Conservation (phyloP, 2,113 vertebrate genomes). For the Silurus glanis region DNA sequence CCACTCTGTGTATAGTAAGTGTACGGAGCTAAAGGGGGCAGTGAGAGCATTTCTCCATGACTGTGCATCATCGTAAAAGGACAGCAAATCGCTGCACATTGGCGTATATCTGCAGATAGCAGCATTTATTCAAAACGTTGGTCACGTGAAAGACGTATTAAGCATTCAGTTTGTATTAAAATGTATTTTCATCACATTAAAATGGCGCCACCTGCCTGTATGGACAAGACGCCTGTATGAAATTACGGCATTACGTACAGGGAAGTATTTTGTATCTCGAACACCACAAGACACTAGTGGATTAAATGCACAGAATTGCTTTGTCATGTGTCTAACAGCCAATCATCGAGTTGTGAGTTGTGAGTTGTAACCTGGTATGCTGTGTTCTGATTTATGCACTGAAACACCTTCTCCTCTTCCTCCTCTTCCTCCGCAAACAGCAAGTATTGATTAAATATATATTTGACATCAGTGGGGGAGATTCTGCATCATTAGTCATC, state of each 20-base stretch:
- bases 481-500: constrained; percentile 54
- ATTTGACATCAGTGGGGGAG: constrained; percentile 48
- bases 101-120: not conserved
- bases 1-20: not conserved
- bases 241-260: not conserved
- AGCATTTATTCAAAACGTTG: not conserved
- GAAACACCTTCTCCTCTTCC: constrained; percentile 43
- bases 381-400: constrained; percentile 33
- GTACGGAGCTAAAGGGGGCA: not conserved
- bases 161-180: not conserved
- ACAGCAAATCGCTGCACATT: not conserved
- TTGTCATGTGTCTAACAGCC: constrained; percentile 7
- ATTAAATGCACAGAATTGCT: not conserved
- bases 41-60: not conserved
- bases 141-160: not conserved
- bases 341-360: constrained; percentile 24
- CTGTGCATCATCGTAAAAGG: not conserved
- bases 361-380: constrained; percentile 4
- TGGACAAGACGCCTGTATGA: not conserved
- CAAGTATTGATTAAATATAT: constrained; percentile 54
- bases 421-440: constrained; percentile 13
- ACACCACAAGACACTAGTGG: not conserved
- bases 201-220: not conserved
- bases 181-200: too few species aligned
- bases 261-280: not conserved